Evolutionary conservation across 2,113 vertebrate species (phyloP).

Genomic region (Hylia prasina): DNA sequence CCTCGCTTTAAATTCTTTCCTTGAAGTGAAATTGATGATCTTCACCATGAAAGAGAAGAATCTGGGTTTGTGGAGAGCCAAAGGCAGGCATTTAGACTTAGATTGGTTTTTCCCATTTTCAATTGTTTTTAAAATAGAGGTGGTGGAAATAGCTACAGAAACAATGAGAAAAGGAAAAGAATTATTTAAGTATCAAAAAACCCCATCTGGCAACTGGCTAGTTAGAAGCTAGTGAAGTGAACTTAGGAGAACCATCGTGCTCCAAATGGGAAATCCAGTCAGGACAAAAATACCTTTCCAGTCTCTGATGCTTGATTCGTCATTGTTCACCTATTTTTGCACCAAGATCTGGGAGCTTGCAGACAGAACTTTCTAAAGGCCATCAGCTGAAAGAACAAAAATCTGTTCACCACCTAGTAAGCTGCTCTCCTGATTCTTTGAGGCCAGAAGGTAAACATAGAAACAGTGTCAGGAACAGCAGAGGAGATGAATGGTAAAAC

Average conservation of each 20-base stretch:
- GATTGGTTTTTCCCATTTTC: neutral
- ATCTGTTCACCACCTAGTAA: neutral
- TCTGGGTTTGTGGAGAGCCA: neutral
- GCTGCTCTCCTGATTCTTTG: neutral
- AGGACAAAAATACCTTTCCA: neutral
- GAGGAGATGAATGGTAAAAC: neutral
- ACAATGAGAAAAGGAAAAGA: neutral
- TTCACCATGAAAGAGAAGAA: constrained; percentile 6
- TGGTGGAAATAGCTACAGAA: neutral
- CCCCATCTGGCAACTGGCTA: neutral
- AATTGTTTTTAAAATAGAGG: neutral
- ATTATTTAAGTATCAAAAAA: neutral
- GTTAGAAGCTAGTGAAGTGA: neutral
- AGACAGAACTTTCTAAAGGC: neutral
- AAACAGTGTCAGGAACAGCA: neutral
- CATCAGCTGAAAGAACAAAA: neutral
- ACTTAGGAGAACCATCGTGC: neutral
- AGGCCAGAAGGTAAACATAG: neutral
- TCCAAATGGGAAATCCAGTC: neutral
- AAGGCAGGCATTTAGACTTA: neutral
- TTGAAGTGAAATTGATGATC: constrained; percentile 50
- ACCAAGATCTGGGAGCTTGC: neutral
- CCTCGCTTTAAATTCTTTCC: constrained; percentile 39
- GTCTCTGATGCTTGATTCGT: neutral
- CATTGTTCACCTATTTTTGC: neutral